Evolutionary conservation across 2,888 invertebrate species (phyloP).

Genomic region (Lepidochrysops patricia): DNA sequence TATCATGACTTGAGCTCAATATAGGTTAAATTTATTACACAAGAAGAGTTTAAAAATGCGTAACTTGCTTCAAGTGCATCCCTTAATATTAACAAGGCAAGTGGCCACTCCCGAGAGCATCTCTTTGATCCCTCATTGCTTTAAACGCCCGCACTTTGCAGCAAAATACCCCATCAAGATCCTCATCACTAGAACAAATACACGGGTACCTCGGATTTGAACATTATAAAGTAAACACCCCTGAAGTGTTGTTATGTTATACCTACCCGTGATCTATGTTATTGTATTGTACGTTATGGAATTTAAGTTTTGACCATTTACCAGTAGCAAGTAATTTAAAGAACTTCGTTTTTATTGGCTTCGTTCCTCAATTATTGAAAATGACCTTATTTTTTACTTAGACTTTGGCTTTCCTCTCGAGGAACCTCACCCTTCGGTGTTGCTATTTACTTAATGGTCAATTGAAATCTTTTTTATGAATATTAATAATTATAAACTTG

Average conservation of each 20-base stretch:
- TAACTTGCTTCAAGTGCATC: background rate
- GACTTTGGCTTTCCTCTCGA: too few relatives aligned
- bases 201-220: background rate
- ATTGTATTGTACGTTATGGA: too few relatives aligned
- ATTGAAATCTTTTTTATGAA: too few relatives aligned
- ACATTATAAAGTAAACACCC: background rate
- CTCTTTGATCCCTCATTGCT: slow-evolving; percentile 58
- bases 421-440: too few relatives aligned
- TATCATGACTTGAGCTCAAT: too few relatives aligned
- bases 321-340: too few relatives aligned
- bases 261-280: background rate
- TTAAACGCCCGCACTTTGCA: slow-evolving; percentile 21
- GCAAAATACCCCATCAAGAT: slow-evolving; percentile 8
- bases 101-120: slow-evolving; percentile 53
- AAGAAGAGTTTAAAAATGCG: background rate
- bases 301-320: too few relatives aligned
- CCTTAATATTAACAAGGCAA: slow-evolving; percentile 22
- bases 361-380: too few relatives aligned
- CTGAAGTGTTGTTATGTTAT: background rate
- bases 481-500: too few relatives aligned
- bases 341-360: too few relatives aligned
- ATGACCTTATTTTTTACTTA: too few relatives aligned
- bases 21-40: background rate
- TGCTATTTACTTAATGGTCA: too few relatives aligned
- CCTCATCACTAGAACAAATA: background rate